Base-by-base conservation (phyloP, 1,140 invertebrate species). In the Pteromalus puparum region DNA sequence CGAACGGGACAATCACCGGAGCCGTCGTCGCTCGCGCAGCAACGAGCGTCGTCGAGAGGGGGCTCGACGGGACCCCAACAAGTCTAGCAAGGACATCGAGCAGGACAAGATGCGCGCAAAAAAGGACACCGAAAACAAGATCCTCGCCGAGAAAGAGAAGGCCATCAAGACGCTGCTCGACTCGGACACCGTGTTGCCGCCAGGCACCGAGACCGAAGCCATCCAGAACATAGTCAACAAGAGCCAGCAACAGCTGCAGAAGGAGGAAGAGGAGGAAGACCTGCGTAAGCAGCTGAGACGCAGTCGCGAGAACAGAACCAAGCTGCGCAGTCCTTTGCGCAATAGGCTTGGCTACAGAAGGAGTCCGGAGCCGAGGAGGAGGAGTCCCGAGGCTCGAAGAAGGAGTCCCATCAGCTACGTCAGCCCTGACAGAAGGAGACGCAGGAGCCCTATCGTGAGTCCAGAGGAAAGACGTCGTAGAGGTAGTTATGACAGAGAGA, bases 1-100 rank as follows among this genome's bases (percentile, higher is more conserved):
- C 85, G 86, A 81, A 86, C 78, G 74, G 61, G 88, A 86, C 88
- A 86, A 78, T 61, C 79, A 87, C 21, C 77, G 90, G 21, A 89
- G 80, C 48, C 88, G 85, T 74, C 87, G 84, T 86, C 81, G 80
- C 21, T 73, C 86, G 7, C 89, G 88, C 34, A 87, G 86, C 82
- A 89, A 89, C 61, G 92, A 93, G 1, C 90, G 86, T 81, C 92
- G 87, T 74, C 87, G 88, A 42, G 90, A 93, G 7, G 86, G 88
- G 67, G 68, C 70, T 42, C 89, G 92, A 12, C 90, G 92, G 0
- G 92, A 93, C 88, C 92, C 92, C 7, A 88, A 73, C 15, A 93
- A 93, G 74, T 93, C 92, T 77, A 90, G 85, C 13, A 93, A 93
- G 81, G 92, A 93, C 68, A 93, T 93, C 4, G 92, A 93, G 38